Evolutionary conservation across 2,888 invertebrate genomes (phyloP).

Genomic region (Neocrepidodera transversa): DNA sequence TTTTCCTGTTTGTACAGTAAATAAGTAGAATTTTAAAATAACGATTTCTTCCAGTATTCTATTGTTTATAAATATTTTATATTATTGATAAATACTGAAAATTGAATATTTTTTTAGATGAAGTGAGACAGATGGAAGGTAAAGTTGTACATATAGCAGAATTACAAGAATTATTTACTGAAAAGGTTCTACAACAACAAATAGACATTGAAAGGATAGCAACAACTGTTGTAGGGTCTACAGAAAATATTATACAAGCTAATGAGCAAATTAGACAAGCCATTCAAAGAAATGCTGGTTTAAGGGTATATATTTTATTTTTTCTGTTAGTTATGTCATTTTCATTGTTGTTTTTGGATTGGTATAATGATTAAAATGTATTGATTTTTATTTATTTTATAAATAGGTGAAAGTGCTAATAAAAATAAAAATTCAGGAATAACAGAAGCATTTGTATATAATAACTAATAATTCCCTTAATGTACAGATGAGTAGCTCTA

Average conservation of each 20-base stretch:
- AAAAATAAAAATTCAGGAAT: too few relatives aligned
- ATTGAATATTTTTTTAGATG: constrained; percentile 75
- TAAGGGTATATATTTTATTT: constrained; percentile 93
- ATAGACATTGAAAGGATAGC: constrained; percentile 91
- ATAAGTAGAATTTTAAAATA: too few relatives aligned
- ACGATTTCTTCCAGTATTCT: too few relatives aligned
- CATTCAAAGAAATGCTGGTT: constrained; percentile 94
- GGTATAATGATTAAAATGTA: constrained; percentile 89
- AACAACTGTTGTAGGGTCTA: constrained; percentile 87
- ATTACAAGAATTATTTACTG: constrained; percentile 94
- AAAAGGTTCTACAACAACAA: constrained; percentile 94
- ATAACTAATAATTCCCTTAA: too few relatives aligned
- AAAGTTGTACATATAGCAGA: constrained; percentile 96
- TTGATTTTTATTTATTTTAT: constrained; percentile 10
- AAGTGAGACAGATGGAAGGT: constrained; percentile 87
- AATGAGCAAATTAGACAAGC: constrained; percentile 98
- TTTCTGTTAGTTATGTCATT: constrained; percentile 96
- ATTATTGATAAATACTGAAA: too few relatives aligned
- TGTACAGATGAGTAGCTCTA: too few relatives aligned
- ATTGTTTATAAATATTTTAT: too few relatives aligned
- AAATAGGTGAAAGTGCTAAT: too few relatives aligned
- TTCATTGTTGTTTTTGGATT: constrained; percentile 93
- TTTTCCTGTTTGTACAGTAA: too few relatives aligned
- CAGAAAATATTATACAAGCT: constrained; percentile 94
- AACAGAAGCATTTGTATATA: too few relatives aligned